A percentile compares a stretch with the other conserved stretches of the same genome.
These are phyloP conservation scores for Dichetophora obliterata DNA, from an alignment of 2,888 invertebrate genomes.

Conservation along the genomic window DNA sequence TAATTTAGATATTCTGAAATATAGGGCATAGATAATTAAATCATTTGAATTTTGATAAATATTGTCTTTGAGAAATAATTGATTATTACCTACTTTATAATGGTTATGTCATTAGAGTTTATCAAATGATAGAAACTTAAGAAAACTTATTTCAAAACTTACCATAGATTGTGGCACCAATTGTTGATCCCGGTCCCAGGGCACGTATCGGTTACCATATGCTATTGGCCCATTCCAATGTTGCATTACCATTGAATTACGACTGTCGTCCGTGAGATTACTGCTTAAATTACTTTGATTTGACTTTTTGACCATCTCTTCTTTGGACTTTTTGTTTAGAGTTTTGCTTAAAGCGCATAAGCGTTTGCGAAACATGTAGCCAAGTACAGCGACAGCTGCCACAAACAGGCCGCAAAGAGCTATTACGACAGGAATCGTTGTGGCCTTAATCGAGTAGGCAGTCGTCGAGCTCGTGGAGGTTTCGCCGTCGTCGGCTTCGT, in stretches of 20 bases:
- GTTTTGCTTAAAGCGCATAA: conserved; percentile 78
- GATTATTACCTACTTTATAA: too few relatives aligned
- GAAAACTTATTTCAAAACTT: conserved; percentile 35
- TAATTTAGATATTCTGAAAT: too few relatives aligned
- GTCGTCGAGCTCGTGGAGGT: conserved; percentile 18
- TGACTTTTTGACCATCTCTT: conserved; percentile 79
- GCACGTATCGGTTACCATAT: conserved; percentile 85
- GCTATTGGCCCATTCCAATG: conserved; percentile 87
- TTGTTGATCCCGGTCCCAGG: conserved; percentile 78
- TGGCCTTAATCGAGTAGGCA: conserved; percentile 71
- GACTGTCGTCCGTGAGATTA: conserved; percentile 66
- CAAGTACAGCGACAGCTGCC: conserved; percentile 76
- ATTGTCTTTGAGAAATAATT: too few relatives aligned
- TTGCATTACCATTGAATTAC: conserved; percentile 75
- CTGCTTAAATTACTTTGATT: conserved; percentile 66
- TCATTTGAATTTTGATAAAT: too few relatives aligned
- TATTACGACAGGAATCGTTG: conserved; percentile 77
- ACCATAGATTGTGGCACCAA: conserved; percentile 52
- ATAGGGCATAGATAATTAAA: too few relatives aligned
- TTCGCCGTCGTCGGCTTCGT: conserved; percentile 1
- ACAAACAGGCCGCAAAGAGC: conserved; percentile 79
- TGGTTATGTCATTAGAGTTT: too few relatives aligned
- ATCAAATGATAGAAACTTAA: too few relatives aligned
- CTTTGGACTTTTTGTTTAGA: conserved; percentile 73
- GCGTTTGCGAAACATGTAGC: conserved; percentile 78